A percentile compares a stretch with the other conserved stretches of the same genome.
phyloP scores from a whole-genome alignment of 2,113 vertebrate genomes.

The Alligator mississippiensis region DNA sequence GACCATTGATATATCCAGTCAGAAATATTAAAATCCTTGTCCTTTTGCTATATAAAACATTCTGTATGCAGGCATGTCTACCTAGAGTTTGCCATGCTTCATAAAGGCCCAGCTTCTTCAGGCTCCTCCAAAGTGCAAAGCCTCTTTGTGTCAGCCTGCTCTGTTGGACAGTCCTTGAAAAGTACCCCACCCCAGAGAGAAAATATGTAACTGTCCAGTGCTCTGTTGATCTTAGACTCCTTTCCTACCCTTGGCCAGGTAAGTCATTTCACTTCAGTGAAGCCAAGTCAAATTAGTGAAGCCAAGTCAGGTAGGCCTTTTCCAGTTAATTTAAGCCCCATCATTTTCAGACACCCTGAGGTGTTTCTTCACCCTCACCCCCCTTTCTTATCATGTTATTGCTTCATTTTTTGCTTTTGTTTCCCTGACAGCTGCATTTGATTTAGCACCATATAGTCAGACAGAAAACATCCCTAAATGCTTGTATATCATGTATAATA shows the following conservation, averaged over 20 bases:
- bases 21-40: neutral
- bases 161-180: neutral
- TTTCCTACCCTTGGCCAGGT: neutral
- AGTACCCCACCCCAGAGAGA: neutral
- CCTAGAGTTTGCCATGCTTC: neutral
- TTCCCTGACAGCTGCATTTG: neutral
- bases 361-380: neutral
- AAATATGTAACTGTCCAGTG: neutral
- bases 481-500: neutral
- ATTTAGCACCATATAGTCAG: neutral
- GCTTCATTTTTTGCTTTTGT: neutral
- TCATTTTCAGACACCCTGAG: neutral
- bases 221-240: neutral
- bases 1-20: neutral
- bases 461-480: neutral
- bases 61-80: neutral
- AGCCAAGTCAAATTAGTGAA: neutral
- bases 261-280: neutral
- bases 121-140: fast-evolving
- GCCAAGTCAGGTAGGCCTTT: neutral
- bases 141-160: neutral
- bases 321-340: neutral
- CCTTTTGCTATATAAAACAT: neutral
- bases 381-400: neutral
- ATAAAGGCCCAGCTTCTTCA: neutral